phyloP scores from a whole-genome alignment of 1,140 invertebrate genomes.

The Cotesia vestalis region DNA sequence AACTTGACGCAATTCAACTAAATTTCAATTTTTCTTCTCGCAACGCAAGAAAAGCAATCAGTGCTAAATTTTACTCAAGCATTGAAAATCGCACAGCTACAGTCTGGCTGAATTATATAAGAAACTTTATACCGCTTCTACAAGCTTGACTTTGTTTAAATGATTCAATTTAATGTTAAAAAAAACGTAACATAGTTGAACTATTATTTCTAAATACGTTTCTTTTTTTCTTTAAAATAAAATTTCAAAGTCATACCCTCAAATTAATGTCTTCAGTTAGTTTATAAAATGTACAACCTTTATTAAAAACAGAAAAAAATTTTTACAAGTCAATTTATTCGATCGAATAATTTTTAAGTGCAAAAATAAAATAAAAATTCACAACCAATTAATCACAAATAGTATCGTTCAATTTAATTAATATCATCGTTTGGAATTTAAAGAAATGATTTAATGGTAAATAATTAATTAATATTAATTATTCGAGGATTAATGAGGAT shows the following conservation, averaged over 20 bases:
- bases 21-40: not conserved
- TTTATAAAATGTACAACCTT: conserved; percentile 42
- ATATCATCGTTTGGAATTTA: not conserved
- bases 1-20: conserved; percentile 3
- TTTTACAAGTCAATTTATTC: too few relatives aligned
- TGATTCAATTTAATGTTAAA: too few relatives aligned
- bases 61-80: not conserved
- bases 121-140: too few relatives aligned
- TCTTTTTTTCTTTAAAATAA: conserved; percentile 26
- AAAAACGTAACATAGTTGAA: too few relatives aligned
- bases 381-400: not conserved
- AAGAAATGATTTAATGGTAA: not conserved
- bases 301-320: conserved; percentile 49
- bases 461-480: not conserved
- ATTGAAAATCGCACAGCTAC: too few relatives aligned
- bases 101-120: not conserved
- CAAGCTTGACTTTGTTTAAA: too few relatives aligned
- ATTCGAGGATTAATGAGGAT: too few relatives aligned
- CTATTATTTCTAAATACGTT: conserved; percentile 18
- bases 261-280: not conserved
- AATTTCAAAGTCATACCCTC: conserved; percentile 2
- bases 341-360: too few relatives aligned
- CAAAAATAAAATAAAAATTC: too few relatives aligned
- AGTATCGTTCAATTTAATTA: not conserved
- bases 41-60: conserved; percentile 1